A percentile compares a stretch with the other conserved stretches of the same genome.
Conservation (phyloP, 2,113 vertebrate genomes). For the Neodon shergylaensis region DNA sequence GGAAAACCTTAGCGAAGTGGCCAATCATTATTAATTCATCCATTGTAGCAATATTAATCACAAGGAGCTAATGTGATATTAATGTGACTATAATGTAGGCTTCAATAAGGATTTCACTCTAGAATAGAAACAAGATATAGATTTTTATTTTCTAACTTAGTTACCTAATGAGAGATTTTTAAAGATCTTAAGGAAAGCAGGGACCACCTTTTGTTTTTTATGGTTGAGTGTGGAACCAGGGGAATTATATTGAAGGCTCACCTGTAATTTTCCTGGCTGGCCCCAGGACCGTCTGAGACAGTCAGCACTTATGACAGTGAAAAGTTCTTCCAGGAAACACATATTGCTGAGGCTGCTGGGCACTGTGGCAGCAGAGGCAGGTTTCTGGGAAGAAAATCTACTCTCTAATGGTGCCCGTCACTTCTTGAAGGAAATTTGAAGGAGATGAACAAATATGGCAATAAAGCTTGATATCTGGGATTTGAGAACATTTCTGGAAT, state of each 20-base stretch:
- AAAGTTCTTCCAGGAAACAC: constrained; percentile 85
- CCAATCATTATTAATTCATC: constrained; percentile 90
- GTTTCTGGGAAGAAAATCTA: constrained; percentile 85
- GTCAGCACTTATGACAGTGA: constrained; percentile 76
- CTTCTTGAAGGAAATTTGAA: constrained; percentile 57
- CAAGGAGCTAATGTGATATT: constrained; percentile 85
- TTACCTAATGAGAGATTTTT: constrained; percentile 57
- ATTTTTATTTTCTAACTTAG: constrained; percentile 70
- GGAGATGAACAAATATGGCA: constrained; percentile 20
- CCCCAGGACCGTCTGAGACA: constrained; percentile 59
- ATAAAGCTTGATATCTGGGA: constrained; percentile 34
- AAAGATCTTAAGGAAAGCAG: constrained; percentile 64
- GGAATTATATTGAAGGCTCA: constrained; percentile 47
- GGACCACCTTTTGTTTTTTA: constrained; percentile 27
- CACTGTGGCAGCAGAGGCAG: neutral
- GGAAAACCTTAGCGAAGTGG: constrained; percentile 81
- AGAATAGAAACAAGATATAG: constrained; percentile 81
- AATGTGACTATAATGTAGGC: constrained; percentile 85
- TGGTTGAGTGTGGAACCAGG: neutral
- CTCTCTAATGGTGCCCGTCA: constrained; percentile 64
- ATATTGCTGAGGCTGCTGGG: constrained; percentile 20
- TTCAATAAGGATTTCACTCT: constrained; percentile 83
- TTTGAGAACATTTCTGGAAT: constrained; percentile 50
- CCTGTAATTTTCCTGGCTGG: constrained; percentile 55
- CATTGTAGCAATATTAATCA: constrained; percentile 86